These are phyloP conservation scores for Rallus crepitans DNA, from an alignment of 2,797 vertebrate species.

Conservation along the genomic window DNA sequence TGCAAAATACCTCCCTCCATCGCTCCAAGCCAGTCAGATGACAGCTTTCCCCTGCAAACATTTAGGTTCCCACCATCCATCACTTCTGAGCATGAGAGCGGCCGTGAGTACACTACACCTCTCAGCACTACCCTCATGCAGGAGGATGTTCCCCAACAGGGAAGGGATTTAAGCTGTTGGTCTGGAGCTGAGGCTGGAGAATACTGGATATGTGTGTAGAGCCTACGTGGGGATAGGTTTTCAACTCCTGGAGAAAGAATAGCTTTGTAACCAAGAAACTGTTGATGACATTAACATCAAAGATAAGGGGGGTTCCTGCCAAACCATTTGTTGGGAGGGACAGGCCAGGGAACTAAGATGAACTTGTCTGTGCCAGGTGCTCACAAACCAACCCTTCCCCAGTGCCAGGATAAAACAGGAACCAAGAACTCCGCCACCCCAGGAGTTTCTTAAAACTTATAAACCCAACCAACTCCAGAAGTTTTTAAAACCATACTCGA, in stretches of 20 bases:
- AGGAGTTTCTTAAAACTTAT: slow-evolving; percentile 55
- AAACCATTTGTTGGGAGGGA: slow-evolving; percentile 31
- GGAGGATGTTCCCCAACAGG: slow-evolving; percentile 16
- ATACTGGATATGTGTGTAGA: neutral
- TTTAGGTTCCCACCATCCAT: slow-evolving; percentile 37
- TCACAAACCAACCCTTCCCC: slow-evolving; percentile 35
- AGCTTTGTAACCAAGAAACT: slow-evolving; percentile 49
- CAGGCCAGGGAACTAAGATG: slow-evolving; percentile 32
- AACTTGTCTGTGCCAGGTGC: slow-evolving; percentile 58
- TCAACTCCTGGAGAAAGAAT: slow-evolving; percentile 1
- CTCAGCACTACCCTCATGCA: neutral
- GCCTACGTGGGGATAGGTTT: slow-evolving; percentile 25
- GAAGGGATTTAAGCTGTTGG: neutral
- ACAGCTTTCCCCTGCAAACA: neutral
- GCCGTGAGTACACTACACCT: neutral
- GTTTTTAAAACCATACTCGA: slow-evolving; percentile 56
- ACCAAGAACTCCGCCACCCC: slow-evolving; percentile 20
- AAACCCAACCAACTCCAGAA: slow-evolving; percentile 40
- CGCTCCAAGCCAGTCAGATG: neutral
- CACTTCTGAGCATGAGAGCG: neutral
- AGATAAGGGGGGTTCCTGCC: slow-evolving; percentile 35
- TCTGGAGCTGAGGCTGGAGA: neutral
- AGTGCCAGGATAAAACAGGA: slow-evolving; percentile 31
- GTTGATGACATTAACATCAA: slow-evolving; percentile 66
- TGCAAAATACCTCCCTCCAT: neutral